Conservation (phyloP, 1,140 invertebrate species). For the Pseudomyrmex sp. region DNA sequence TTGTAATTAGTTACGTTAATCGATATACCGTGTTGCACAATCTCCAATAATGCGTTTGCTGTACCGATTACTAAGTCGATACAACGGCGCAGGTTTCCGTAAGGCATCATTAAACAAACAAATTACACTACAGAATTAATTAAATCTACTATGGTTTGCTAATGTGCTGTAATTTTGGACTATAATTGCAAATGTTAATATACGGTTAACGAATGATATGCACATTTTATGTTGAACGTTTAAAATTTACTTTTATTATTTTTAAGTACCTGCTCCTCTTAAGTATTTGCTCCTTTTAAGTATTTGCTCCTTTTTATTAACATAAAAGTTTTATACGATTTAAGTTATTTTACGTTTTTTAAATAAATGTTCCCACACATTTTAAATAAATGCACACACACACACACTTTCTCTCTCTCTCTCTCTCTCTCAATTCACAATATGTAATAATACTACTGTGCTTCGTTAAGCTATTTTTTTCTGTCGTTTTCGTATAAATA, state of each 20-base stretch:
- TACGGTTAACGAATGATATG: neutral
- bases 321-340: neutral
- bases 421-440: too few relatives aligned
- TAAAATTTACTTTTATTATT: neutral
- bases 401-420: too few relatives aligned
- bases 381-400: too few relatives aligned
- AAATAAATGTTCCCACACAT: neutral
- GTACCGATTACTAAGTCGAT: conserved; percentile 36
- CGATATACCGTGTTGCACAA: conserved; percentile 37
- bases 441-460: too few relatives aligned
- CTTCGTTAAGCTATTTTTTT: neutral
- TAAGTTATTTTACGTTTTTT: neutral
- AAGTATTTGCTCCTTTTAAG: neutral
- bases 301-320: neutral
- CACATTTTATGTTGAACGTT: neutral
- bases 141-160: conserved; percentile 24
- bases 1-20: conserved; percentile 52
- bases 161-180: conserved; percentile 14
- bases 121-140: conserved; percentile 47
- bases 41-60: conserved; percentile 37
- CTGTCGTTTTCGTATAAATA: neutral
- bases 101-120: conserved; percentile 45
- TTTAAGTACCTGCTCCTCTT: neutral
- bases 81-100: conserved; percentile 28
- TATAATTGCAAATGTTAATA: neutral